Conservation (phyloP, 1,140 invertebrate genomes). For the Dinoponera quadriceps region DNA sequence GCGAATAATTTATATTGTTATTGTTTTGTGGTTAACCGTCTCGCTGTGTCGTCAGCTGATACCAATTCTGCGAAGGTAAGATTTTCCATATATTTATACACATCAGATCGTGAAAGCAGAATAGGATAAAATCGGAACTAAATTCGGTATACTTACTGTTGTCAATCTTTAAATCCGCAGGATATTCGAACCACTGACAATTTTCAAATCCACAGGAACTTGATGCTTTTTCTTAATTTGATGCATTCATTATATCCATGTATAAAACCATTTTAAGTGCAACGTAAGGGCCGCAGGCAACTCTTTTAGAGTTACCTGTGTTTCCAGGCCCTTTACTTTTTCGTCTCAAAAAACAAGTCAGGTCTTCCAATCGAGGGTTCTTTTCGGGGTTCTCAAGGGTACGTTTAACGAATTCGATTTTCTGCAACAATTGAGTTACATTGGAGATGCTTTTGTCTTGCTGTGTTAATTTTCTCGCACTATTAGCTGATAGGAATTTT, state of each 20-base stretch:
- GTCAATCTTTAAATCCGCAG: slow-evolving; percentile 95
- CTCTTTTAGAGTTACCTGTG: slow-evolving; percentile 94
- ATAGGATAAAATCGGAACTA: not conserved
- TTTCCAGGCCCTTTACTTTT: slow-evolving; percentile 93
- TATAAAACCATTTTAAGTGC: slow-evolving; percentile 95
- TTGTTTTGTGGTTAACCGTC: slow-evolving; percentile 90
- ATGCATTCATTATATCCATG: slow-evolving; percentile 92
- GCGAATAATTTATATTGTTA: slow-evolving; percentile 91
- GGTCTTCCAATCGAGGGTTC: slow-evolving; percentile 94
- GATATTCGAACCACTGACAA: slow-evolving; percentile 89
- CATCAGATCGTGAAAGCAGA: not conserved
- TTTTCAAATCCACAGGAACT: too few relatives aligned
- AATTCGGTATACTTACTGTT: slow-evolving; percentile 89
- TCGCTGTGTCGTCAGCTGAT: slow-evolving; percentile 89
- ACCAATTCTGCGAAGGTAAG: slow-evolving; percentile 90
- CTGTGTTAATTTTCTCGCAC: too few relatives aligned
- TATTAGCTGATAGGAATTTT: too few relatives aligned
- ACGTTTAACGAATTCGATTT: slow-evolving; percentile 92
- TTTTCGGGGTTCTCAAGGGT: slow-evolving; percentile 93
- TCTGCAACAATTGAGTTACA: slow-evolving; percentile 87
- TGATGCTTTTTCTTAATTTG: slow-evolving; percentile 93
- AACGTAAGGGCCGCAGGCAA: slow-evolving; percentile 95
- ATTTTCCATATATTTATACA: not conserved
- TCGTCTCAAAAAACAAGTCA: slow-evolving; percentile 91
- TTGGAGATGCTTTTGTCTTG: not conserved